Conservation (phyloP, 2,113 vertebrate species). For the Dipodomys ordii region DNA sequence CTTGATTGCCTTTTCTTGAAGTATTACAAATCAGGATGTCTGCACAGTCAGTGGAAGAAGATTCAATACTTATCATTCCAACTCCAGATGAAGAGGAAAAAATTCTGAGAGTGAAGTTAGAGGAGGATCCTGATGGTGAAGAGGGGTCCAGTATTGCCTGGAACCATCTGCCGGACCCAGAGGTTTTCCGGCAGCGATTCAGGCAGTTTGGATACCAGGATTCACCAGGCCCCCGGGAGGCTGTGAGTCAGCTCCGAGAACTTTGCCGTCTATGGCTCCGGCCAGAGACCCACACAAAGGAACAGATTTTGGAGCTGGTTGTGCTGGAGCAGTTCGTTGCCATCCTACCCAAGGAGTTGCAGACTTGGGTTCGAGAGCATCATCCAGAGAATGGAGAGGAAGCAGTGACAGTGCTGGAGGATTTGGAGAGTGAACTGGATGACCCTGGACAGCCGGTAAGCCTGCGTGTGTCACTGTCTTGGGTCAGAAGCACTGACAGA, state of each 20-base stretch:
- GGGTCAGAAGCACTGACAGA: background rate
- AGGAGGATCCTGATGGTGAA: constrained; percentile 79
- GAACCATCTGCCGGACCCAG: constrained; percentile 77
- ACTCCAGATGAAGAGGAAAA: constrained; percentile 80
- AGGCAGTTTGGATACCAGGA: constrained; percentile 83
- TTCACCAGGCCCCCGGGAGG: constrained; percentile 81
- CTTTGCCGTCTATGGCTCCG: constrained; percentile 83
- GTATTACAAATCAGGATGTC: constrained; percentile 78
- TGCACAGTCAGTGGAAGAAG: constrained; percentile 77
- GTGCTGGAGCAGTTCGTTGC: constrained; percentile 84
- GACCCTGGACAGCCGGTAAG: constrained; percentile 81
- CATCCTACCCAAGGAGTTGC: constrained; percentile 82
- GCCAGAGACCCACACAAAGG: constrained; percentile 82
- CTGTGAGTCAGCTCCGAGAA: constrained; percentile 81
- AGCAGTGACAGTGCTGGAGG: constrained; percentile 79
- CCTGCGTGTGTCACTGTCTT: background rate
- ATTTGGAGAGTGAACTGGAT: constrained; percentile 81
- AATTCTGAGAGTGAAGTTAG: constrained; percentile 80
- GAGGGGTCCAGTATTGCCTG: constrained; percentile 79
- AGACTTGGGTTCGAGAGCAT: constrained; percentile 83
- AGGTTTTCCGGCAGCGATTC: constrained; percentile 81
- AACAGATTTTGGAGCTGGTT: constrained; percentile 83
- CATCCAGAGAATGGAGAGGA: constrained; percentile 83
- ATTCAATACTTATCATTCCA: constrained; percentile 81
- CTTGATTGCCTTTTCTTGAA: constrained; percentile 46